Evolutionary conservation across 2,888 invertebrate genomes (phyloP).

Genomic region (Dugesia japonica): DNA sequence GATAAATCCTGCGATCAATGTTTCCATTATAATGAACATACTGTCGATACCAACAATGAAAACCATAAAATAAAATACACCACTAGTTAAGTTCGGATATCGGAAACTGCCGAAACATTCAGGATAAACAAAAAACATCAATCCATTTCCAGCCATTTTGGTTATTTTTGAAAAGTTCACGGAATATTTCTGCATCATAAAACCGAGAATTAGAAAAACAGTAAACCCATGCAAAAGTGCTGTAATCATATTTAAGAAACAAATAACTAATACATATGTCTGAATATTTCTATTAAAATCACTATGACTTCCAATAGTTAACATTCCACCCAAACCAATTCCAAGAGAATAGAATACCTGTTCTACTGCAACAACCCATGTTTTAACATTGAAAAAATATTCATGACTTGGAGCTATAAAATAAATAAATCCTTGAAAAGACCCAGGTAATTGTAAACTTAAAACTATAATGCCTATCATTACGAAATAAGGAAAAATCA

Average conservation of each 20-base stretch:
- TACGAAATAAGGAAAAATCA: background rate
- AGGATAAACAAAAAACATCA: background rate
- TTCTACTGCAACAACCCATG: background rate
- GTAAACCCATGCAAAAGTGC: background rate
- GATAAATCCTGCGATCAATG: background rate
- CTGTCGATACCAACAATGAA: background rate
- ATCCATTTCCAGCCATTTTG: background rate
- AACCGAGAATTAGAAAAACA: background rate
- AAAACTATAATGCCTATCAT: background rate
- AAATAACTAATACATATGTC: background rate
- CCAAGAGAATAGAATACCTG: background rate
- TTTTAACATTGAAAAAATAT: background rate
- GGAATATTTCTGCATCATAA: background rate
- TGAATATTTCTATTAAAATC: background rate
- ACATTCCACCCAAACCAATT: constrained; percentile 12
- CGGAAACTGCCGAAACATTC: background rate
- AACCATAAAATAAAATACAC: background rate
- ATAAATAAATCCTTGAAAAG: background rate
- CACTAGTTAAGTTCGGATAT: background rate
- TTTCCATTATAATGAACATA: background rate
- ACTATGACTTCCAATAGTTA: background rate
- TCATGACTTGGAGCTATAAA: background rate
- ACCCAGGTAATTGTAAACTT: background rate
- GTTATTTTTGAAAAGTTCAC: background rate
- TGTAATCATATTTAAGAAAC: background rate